phyloP scores from a whole-genome alignment of 2,797 vertebrate genomes.

The Malurus leucopterus region DNA sequence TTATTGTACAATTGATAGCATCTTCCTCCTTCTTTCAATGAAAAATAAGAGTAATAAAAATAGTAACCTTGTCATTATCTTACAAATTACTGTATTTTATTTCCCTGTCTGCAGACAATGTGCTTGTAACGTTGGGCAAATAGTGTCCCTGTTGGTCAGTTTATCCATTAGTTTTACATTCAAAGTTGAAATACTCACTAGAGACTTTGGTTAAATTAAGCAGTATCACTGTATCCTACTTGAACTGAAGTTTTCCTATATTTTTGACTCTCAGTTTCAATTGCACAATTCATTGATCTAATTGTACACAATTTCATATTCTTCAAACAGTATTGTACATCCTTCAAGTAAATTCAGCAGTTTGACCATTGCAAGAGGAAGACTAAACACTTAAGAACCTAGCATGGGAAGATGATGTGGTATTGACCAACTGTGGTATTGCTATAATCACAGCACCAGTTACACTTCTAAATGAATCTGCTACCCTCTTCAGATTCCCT shows the following conservation, averaged over 20 bases:
- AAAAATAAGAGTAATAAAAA: constrained; percentile 71
- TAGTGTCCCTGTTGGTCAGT: constrained; percentile 56
- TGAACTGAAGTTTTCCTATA: constrained; percentile 69
- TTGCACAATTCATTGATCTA: constrained; percentile 74
- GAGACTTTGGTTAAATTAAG: constrained; percentile 92
- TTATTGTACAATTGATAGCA: constrained; percentile 64
- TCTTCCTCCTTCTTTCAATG: constrained; percentile 57
- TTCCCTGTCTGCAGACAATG: constrained; percentile 71
- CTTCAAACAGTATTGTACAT: constrained; percentile 70
- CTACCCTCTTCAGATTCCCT: constrained; percentile 60
- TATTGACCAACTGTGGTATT: constrained; percentile 72
- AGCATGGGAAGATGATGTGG: constrained; percentile 51
- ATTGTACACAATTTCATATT: constrained; percentile 69
- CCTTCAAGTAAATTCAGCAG: constrained; percentile 77
- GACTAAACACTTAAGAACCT: constrained; percentile 60
- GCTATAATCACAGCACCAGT: constrained; percentile 77
- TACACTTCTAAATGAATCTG: constrained; percentile 68
- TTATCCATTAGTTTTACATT: constrained; percentile 89
- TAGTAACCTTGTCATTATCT: constrained; percentile 66
- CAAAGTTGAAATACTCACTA: constrained; percentile 78
- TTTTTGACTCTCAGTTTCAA: constrained; percentile 60
- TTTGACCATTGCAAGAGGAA: constrained; percentile 69
- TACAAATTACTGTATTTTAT: constrained; percentile 67
- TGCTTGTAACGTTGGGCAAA: constrained; percentile 74
- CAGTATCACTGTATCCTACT: constrained; percentile 74